Evolutionary conservation across 2,888 invertebrate species (phyloP).

Genomic region (Troglohyphantes excavatus): DNA sequence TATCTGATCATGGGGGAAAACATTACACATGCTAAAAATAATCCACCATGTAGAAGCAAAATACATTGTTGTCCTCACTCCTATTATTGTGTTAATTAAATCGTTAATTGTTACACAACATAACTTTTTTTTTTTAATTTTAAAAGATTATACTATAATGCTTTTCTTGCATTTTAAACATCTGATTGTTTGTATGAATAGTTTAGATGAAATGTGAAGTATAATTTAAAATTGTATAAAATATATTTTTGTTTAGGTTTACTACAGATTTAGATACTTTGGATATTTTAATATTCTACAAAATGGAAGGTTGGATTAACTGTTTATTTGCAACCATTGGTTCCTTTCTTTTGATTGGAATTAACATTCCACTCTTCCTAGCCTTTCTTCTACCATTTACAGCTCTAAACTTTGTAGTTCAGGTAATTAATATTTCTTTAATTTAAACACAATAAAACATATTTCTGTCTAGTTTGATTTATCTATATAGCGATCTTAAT

Average conservation of each 20-base stretch:
- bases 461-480: not conserved
- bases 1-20: too few relatives aligned
- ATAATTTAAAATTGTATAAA: too few relatives aligned
- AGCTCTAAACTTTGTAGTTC: not conserved
- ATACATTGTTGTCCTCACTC: too few relatives aligned
- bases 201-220: too few relatives aligned
- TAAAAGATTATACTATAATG: too few relatives aligned
- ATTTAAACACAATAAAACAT: not conserved
- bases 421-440: not conserved
- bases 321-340: not conserved
- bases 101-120: too few relatives aligned
- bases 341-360: conserved; percentile 35
- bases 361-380: conserved; percentile 31
- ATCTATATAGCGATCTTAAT: not conserved
- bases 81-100: too few relatives aligned
- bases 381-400: conserved; percentile 14
- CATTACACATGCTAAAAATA: too few relatives aligned
- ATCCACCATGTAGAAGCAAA: too few relatives aligned
- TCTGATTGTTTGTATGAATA: too few relatives aligned
- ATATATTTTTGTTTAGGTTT: conserved; percentile 7
- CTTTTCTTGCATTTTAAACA: too few relatives aligned
- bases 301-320: conserved; percentile 20
- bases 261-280: conserved; percentile 45
- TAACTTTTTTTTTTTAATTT: too few relatives aligned
- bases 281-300: conserved; percentile 10